Evolutionary conservation across 2,888 invertebrate species (phyloP), one percentile per base, ranked within the genome.

Genomic region (Ochropacha duplaris): DNA sequence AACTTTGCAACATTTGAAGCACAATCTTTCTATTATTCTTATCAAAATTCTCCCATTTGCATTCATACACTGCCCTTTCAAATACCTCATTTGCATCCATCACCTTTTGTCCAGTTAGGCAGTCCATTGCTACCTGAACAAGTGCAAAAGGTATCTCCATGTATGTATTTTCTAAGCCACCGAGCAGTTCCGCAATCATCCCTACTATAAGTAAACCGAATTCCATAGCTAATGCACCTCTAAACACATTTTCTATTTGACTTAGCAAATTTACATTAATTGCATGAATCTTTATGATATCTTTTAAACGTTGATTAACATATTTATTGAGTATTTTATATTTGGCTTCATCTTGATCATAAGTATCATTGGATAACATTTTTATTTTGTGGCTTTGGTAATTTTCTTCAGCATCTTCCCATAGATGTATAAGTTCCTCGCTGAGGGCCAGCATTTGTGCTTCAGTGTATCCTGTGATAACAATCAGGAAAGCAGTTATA

Each of bases 81-180:
- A 82, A 82, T 0, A 49, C 56, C 5, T 58, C 49, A 55, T 74
- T 79, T 0, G 84, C 76, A 56, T 84, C 79, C 36, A 77, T 72
- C 4, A 84, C 50, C 24, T 68, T 72, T 61, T 84, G 84, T 0
- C 83, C 84, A 3, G 72, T 72, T 14, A 72, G 69, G 44, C 81
- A 83, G 55, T 83, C 81, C 57, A 80, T 69, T 5, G 68, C 72
- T 1, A 88, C 69, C 56, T 84, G 86, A 0, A 75, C 64, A 5
- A 87, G 60, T 0, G 85, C 75, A 51, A 75, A 87, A 0, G 84
- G 84, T 22, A 87, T 55, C 54, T 82, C 69, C 2, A 86, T 24
- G 31, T 76, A 83, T 0, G 85, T 87, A 9, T 87, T 84, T 24
- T 86, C 77, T 50, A 88, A 57, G 0, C 87, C 83, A 3, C 84